Evolutionary conservation across 2,888 invertebrate genomes (phyloP).

Genomic region (Anorthoa munda): DNA sequence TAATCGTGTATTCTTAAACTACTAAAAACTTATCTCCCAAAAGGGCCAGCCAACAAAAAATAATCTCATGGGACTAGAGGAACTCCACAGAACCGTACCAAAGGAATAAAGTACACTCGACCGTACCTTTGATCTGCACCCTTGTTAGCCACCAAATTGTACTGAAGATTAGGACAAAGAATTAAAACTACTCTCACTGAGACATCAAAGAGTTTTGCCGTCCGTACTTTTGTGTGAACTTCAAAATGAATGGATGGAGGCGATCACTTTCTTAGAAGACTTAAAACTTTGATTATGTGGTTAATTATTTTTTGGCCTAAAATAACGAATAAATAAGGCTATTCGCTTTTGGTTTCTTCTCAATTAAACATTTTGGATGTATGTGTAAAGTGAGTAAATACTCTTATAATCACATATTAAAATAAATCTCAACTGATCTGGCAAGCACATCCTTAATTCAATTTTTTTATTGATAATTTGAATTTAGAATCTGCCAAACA

Average conservation of each 20-base stretch:
- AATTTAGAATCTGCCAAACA: no score
- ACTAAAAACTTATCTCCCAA: neutral
- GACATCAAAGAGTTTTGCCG: constrained; percentile 32
- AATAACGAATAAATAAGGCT: neutral
- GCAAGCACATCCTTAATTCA: no score
- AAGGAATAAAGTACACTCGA: constrained; percentile 32
- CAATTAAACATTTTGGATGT: neutral
- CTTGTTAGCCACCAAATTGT: constrained; percentile 53
- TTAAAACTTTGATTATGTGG: neutral
- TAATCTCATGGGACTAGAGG: constrained; percentile 8
- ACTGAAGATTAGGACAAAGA: constrained; percentile 39
- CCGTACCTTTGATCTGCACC: constrained; percentile 53
- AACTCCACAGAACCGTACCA: neutral
- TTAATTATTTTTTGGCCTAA: neutral
- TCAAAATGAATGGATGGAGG: constrained; percentile 1
- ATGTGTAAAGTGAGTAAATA: no score
- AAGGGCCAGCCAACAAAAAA: constrained; percentile 20
- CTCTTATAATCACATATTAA: no score
- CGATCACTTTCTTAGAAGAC: neutral
- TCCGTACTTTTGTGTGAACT: constrained; percentile 9
- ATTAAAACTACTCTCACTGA: constrained; percentile 51
- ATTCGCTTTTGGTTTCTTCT: neutral
- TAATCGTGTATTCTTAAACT: no score
- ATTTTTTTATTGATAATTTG: no score
- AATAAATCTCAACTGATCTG: no score